These are phyloP conservation scores for Zoanthus solanderi DNA, from an alignment of 92 coral and sea anemone genomes.

Conservation along the genomic window DNA sequence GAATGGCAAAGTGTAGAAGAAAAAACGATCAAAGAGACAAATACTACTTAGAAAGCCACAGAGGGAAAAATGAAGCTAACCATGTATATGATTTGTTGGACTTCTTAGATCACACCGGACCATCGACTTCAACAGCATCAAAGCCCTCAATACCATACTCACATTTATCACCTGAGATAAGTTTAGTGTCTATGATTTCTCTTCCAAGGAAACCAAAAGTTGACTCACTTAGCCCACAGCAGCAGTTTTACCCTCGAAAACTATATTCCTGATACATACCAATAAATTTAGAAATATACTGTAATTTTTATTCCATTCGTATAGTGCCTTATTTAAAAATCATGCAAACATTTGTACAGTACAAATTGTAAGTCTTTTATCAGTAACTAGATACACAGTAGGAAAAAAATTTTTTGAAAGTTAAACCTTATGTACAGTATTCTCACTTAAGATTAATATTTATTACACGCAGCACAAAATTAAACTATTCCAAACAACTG, in stretches of 20 bases:
- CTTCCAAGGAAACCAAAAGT: constrained; percentile 76
- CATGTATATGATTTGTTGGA: constrained; percentile 62
- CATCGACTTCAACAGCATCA: not conserved
- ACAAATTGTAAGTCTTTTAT: too few species aligned
- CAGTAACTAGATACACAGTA: too few species aligned
- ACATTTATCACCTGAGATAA: constrained; percentile 41
- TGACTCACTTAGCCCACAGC: constrained; percentile 71
- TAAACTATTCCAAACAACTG: too few species aligned
- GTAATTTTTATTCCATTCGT: not conserved
- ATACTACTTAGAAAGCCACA: constrained; percentile 7
- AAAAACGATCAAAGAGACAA: not conserved
- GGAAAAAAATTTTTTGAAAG: too few species aligned
- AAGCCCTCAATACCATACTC: not conserved
- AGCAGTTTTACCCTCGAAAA: constrained; percentile 65
- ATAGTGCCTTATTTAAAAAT: too few species aligned
- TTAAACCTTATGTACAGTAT: too few species aligned
- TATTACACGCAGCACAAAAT: too few species aligned
- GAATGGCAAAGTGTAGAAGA: constrained; percentile 8
- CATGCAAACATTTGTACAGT: too few species aligned
- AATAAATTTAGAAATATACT: not conserved
- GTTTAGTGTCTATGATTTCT: constrained; percentile 47
- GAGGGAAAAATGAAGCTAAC: constrained; percentile 20
- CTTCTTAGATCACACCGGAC: constrained; percentile 62
- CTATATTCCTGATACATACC: constrained; percentile 29
- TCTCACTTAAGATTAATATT: too few species aligned